Conservation (phyloP, 2,888 invertebrate genomes). For the Lobophora halterata region DNA sequence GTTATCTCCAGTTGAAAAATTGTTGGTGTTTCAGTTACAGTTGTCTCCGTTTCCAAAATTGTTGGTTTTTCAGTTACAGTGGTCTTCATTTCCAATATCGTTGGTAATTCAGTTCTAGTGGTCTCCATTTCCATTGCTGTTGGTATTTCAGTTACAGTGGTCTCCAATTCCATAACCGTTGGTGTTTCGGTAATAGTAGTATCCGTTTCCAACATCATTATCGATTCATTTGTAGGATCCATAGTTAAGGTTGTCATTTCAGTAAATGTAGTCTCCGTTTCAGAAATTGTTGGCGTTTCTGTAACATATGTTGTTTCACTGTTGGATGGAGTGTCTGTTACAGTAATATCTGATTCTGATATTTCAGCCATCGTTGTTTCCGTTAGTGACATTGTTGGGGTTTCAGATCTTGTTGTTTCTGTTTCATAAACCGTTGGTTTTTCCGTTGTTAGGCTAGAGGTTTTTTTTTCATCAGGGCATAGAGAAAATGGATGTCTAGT, state of each 20-base stretch:
- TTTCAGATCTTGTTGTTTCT: not conserved
- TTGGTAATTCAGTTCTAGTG: conserved; percentile 1
- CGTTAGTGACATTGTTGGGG: not conserved
- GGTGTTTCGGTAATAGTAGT: not conserved
- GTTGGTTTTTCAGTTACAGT: not conserved
- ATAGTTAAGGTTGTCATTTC: no score
- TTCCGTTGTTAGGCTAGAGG: conserved; percentile 5
- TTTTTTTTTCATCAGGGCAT: conserved; percentile 26
- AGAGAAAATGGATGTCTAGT: conserved; percentile 33
- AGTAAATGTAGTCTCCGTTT: not conserved
- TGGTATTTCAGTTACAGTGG: not conserved
- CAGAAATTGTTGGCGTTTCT: not conserved
- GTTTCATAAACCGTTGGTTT: conserved; percentile 4
- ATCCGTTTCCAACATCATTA: not conserved
- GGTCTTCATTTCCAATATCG: not conserved
- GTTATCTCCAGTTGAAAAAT: no score
- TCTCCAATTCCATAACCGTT: no score
- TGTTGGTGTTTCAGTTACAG: no score
- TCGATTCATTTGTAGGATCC: no score
- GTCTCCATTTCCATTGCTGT: not conserved
- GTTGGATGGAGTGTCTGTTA: not conserved
- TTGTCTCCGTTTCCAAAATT: not conserved
- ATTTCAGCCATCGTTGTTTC: conserved; percentile 1
- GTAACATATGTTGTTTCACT: not conserved
- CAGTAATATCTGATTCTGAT: not conserved